phyloP scores from a whole-genome alignment of 2,797 vertebrate genomes.

The Garrulus glandarius region DNA sequence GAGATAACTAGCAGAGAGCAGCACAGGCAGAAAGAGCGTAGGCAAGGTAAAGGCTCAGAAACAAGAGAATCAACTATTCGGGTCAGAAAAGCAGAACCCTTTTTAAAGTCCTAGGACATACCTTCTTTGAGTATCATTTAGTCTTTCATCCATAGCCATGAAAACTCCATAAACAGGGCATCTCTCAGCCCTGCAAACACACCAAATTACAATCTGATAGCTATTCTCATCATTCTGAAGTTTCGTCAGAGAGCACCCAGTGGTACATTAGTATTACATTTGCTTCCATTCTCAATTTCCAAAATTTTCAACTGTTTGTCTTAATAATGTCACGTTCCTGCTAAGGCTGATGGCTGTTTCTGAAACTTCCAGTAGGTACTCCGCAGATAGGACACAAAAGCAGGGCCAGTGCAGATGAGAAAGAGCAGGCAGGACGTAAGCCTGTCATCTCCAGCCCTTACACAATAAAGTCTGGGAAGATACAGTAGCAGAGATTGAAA shows the following conservation, averaged over 20 bases:
- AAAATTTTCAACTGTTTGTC: not conserved
- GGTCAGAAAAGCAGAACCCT: not conserved
- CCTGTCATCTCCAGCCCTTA: not conserved
- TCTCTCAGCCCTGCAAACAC: slow-evolving; percentile 60
- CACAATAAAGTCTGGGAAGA: not conserved
- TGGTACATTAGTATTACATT: not conserved
- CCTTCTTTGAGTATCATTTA: slow-evolving; percentile 53
- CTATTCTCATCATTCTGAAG: not conserved
- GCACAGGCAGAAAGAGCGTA: slow-evolving; percentile 11
- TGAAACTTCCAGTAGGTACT: not conserved
- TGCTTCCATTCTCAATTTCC: not conserved
- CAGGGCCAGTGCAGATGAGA: not conserved
- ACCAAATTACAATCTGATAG: slow-evolving; percentile 44
- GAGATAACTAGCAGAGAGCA: slow-evolving; percentile 9
- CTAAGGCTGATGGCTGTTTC: not conserved
- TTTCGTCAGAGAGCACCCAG: not conserved
- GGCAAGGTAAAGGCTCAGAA: slow-evolving; percentile 19
- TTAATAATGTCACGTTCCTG: not conserved
- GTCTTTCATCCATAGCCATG: slow-evolving; percentile 55
- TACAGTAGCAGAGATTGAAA: not conserved
- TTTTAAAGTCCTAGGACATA: slow-evolving; percentile 39
- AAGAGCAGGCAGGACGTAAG: not conserved
- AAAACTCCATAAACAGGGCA: slow-evolving; percentile 61
- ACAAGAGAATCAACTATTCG: not conserved
- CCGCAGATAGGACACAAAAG: not conserved